These are phyloP conservation scores for Stictonetta naevosa DNA, from an alignment of 2,113 vertebrate species.

Conservation along the genomic window DNA sequence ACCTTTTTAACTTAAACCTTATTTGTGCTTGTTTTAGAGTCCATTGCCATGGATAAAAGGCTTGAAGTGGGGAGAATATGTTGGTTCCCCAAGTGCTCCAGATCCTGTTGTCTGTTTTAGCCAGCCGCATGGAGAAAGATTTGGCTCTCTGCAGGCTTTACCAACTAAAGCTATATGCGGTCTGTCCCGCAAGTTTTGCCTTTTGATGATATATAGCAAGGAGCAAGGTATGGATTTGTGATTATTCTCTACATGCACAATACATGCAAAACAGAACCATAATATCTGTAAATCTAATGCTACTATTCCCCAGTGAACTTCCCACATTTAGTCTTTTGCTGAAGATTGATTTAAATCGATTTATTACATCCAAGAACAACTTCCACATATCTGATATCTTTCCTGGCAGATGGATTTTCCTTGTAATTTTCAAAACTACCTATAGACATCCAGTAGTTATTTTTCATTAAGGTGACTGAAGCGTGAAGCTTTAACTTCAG, in stretches of 20 bases:
- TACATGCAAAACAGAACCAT: not conserved
- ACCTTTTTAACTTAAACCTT: not conserved
- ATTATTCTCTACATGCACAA: not conserved
- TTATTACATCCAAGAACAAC: not conserved
- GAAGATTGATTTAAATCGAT: not conserved
- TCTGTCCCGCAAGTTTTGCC: conserved; percentile 94
- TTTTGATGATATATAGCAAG: conserved; percentile 99
- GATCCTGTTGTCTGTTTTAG: conserved; percentile 97
- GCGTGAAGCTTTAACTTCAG: not conserved
- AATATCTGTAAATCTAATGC: not conserved
- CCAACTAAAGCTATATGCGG: conserved; percentile 96
- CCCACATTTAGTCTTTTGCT: not conserved
- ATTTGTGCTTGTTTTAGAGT: conserved; percentile 79
- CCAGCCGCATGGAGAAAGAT: conserved; percentile 93
- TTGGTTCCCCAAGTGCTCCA: conserved; percentile 94
- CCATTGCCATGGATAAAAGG: conserved; percentile 97
- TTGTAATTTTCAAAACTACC: not conserved
- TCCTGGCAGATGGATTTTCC: not conserved
- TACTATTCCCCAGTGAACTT: not conserved
- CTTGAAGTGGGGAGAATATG: conserved; percentile 97
- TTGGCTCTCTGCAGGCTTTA: conserved; percentile 92
- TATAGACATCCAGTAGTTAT: not conserved
- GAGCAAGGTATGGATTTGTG: conserved; percentile 88
- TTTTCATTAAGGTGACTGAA: not conserved
- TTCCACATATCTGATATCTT: not conserved